Evolutionary conservation across 92 coral and sea anemone genomes (phyloP), one percentile per base, ranked within the genome.

Genomic region (Bergia sp.): DNA sequence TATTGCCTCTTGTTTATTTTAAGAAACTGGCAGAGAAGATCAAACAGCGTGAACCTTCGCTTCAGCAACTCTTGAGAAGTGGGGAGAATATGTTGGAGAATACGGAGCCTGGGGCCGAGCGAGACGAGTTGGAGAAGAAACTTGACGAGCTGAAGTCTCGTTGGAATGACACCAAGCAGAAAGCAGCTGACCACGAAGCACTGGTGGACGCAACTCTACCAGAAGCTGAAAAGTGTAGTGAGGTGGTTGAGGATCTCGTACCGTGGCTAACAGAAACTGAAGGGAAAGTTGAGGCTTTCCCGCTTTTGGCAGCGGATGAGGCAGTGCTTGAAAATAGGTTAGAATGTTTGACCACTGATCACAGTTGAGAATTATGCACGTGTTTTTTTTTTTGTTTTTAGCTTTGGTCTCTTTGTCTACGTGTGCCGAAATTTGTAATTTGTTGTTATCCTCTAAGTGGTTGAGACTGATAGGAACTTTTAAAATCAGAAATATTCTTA

Each of bases 181-280:
- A 92, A 85, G 80, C 91, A 50, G 91, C 91, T 66, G 92, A 94
- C 57, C 98, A 96, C 91, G 82, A 72, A 69, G 93, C 81, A 65
- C 90, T 90, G 37, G 94, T 96, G 45, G 91, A 88, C 64, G 69
- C 91, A 50, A 91, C 95, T 45, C 78, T 96, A 11, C 98, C 99
- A n/a, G 95, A 94, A 79, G 97, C 98, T 7, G 89, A 94, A 37
- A 93, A 88, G 49, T 95, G 92, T 90, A 43, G 88, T 61, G 98
- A 94, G 55, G 91, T 93, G 12, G 93, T 93, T 11, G 92, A 89
- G 40, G 87, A 69, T 0, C 94, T 97, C 67, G 81, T 53, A 11
- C 97, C 94, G 1, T 97, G 99, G 98, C 90, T 97, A 18, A 37
- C 91, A n/a, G 95, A 95, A 23, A 90, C 98, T 13, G 99, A 97